Base-by-base conservation (phyloP, 2,797 vertebrate genomes). In the Sarcoramphus papa region DNA sequence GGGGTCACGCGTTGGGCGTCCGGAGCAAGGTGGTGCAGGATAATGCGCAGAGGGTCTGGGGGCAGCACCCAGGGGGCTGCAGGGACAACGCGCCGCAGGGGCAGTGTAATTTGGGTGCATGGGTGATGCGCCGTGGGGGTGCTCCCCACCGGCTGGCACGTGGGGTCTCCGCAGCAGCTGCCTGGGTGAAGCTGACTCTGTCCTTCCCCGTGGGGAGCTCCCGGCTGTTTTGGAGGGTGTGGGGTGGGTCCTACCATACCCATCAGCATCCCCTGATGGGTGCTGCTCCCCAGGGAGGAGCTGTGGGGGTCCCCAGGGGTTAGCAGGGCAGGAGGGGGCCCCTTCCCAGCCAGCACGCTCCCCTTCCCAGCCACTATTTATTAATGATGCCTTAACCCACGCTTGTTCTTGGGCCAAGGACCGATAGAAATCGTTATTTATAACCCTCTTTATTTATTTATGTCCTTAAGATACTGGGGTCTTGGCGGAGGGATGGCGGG, bases 71-170 rank as follows among this genome's bases (percentile, higher is more conserved):
- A 3, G 43, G 57, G 65, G 14, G 17, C 60, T 62, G 48, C 2
- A 2, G 54, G 51, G 27, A 47, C 35, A 23, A 5, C 3, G 8
- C 6, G 10, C 7, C 0, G 0, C 5, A 4, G 54, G 60, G 59
- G 3, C 33, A 28, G 62, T 13, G 48, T 12, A 9, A 43, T 37
- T 25, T 14, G 48, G 27, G 37, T 31, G 41, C 8, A 1, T 0
- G 18, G 68, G 37, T 41, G 72, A 28, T 53, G 89, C 14, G 18
- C 50, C 1, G 13, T 1, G 10, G 30, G 47, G 15, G 12, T 28
- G 12, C 25, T 54, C 11, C 35, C 33, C 47, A 10, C 12, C 4
- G 6, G 27, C 57, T 24, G 30, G 50, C 41, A n/a, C 4, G 1
- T 6, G 56, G 59, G 59, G 22, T 59, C 77, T 64, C 50, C 28